Evolutionary conservation across 2,797 vertebrate genomes (phyloP), one percentile per base, ranked within the genome.

Genomic region (Falco cherrug): DNA sequence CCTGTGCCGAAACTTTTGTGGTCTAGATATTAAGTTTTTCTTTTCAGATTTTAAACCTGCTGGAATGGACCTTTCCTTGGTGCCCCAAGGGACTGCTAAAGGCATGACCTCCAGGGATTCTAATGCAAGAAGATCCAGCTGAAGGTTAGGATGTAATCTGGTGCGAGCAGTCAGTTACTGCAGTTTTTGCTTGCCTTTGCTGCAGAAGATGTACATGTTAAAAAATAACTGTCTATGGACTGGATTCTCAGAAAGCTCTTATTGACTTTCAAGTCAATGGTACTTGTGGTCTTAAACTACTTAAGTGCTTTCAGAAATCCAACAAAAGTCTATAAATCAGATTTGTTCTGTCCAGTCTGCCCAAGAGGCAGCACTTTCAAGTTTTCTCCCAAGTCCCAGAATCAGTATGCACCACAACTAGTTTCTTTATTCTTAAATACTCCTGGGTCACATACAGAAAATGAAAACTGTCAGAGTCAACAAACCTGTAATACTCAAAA

Each of bases 281-380:
- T 74, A 45, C 39, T 85, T 69, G 47, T 29, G 64, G 39, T 71
- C 57, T 83, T 89, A 45, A 93, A 75, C 48, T 48, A 17, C 57
- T 87, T 78, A 78, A 81, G 71, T 19, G 43, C 57, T 86, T 94
- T 87, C 1, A 8, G 82, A 95, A 97, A 92, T 78, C 68, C 91
- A 82, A 0, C 70, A n/a, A 11, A 24, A 35, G 54, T 84, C 89
- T 93, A 85, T 78, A 97, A 96, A 95, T 87, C 89, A 92, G 81
- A 88, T 91, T 95, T 81, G 67, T 80, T 95, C 93, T 84, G 88
- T 96, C 90, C 84, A 45, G 76, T 67, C 90, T 92, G 79, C 89
- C 91, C 60, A 45, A 84, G 57, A 90, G 94, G 71, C 78, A 90
- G 43, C 22, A 4, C 71, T 92, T 96, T 56, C 60, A 93, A 95